phyloP scores from a whole-genome alignment of 2,113 vertebrate genomes.

The Tapirus terrestris region DNA sequence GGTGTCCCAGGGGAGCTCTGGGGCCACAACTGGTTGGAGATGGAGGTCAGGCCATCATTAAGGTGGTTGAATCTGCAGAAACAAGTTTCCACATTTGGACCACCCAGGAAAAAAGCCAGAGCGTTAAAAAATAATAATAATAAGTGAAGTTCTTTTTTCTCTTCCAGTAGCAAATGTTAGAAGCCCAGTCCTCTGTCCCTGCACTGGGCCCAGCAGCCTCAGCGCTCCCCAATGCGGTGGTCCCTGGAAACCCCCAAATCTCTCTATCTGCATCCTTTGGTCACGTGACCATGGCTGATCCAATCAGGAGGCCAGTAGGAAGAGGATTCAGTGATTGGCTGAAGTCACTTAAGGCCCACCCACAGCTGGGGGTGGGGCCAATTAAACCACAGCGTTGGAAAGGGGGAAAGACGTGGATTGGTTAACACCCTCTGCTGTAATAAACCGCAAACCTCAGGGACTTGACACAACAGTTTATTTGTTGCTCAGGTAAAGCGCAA shows the following conservation, averaged over 20 bases:
- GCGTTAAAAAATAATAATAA: neutral
- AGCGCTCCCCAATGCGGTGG: fast-evolving
- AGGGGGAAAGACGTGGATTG: neutral
- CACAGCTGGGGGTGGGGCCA: neutral
- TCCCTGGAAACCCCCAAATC: neutral
- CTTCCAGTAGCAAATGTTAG: neutral
- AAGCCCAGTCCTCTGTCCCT: neutral
- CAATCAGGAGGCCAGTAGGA: neutral
- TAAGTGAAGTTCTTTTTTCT: neutral
- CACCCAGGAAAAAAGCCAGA: neutral
- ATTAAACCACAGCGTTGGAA: neutral
- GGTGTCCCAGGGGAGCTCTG: neutral
- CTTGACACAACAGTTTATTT: neutral
- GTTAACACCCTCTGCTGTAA: neutral
- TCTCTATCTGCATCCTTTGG: fast-evolving
- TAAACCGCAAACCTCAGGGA: neutral
- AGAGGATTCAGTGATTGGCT: neutral
- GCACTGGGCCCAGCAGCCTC: neutral
- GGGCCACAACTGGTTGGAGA: neutral
- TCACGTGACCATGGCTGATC: neutral
- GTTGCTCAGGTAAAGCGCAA: neutral
- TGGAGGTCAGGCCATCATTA: neutral
- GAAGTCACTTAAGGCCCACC: neutral
- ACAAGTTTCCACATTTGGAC: neutral
- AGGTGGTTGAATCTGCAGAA: neutral